Base-by-base conservation (phyloP, 2,888 invertebrate species). In the Trypoxylon attenuatum region DNA sequence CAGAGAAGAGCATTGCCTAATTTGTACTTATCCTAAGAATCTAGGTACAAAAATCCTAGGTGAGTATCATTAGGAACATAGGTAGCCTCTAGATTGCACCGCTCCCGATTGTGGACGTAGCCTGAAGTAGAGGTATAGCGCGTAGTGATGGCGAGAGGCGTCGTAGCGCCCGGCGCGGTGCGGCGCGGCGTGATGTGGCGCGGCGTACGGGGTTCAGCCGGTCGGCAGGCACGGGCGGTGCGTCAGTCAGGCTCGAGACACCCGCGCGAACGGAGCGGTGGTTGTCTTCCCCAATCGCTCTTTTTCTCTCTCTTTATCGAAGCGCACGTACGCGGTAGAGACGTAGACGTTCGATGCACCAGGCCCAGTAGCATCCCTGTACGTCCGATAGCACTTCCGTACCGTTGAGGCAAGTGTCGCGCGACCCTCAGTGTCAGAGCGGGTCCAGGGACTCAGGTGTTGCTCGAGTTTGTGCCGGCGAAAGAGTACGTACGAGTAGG, bases 221-320 rank as follows among this genome's bases (percentile, higher is more conserved):
- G 56, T 51, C 47, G 52, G 66, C 62, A 43, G 66, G 76, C 76
- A 62, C 46, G 64, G 71, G 70, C 62, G 70, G 73, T 77, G 74
- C 73, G 81, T 83, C 82, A 84, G 85, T 85, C 81, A 82, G 80
- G 80, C 80, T 81, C 79, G 80, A 82, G 81, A 82, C 82, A 83
- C 82, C 83, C 77, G 77, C 74, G 73, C 45, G 73, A 71, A 65
- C 77, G 77, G 76, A 76, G 62, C 61, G 76, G 72, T 65, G 64
- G 67, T 70, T 68, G 76, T 66, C 65, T 69, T 57, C 76, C 76
- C 59, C n/a, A n/a, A n/a, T n/a, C n/a, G n/a, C n/a, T n/a, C n/a
- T n/a, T 61, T 50, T 69, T 72, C n/a, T 33, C 33, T 33, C n/a
- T n/a, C n/a, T n/a, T n/a, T n/a, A n/a, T n/a, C n/a, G n/a, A n/a